These are phyloP conservation scores for Dusona sp. DNA, from an alignment of 2,888 invertebrate species.

Conservation along the genomic window DNA sequence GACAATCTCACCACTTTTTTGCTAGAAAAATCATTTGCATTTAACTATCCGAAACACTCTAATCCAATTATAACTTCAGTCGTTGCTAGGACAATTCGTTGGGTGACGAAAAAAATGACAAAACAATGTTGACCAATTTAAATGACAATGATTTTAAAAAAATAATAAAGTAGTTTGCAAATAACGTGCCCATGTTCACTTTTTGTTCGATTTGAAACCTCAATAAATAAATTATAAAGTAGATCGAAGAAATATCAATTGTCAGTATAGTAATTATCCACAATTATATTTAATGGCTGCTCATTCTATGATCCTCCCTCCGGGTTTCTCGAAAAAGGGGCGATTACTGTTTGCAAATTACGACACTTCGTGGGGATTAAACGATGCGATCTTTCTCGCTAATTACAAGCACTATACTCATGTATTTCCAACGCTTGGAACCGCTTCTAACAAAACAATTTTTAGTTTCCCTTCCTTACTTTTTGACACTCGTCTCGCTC, in stretches of 20 bases:
- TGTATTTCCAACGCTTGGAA: constrained; percentile 24
- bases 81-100: not conserved
- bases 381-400: constrained; percentile 63
- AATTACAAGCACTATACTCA: constrained; percentile 53
- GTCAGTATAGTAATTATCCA: not conserved
- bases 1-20: constrained; percentile 23
- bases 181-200: not conserved
- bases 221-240: not conserved
- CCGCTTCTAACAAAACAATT: constrained; percentile 51
- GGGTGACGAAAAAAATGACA: not conserved
- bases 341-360: constrained; percentile 44
- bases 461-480: constrained; percentile 39
- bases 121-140: not conserved
- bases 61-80: constrained; percentile 7
- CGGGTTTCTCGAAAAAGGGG: not conserved
- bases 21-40: constrained; percentile 45
- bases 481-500: constrained; percentile 51
- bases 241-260: not conserved
- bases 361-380: constrained; percentile 47
- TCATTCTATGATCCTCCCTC: not conserved
- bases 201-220: not conserved
- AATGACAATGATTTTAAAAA: too few species aligned
- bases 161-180: too few species aligned
- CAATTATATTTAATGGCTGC: constrained; percentile 21
- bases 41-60: not conserved